Evolutionary conservation across 2,113 vertebrate genomes (phyloP).

Genomic region (Clupea harengus): DNA sequence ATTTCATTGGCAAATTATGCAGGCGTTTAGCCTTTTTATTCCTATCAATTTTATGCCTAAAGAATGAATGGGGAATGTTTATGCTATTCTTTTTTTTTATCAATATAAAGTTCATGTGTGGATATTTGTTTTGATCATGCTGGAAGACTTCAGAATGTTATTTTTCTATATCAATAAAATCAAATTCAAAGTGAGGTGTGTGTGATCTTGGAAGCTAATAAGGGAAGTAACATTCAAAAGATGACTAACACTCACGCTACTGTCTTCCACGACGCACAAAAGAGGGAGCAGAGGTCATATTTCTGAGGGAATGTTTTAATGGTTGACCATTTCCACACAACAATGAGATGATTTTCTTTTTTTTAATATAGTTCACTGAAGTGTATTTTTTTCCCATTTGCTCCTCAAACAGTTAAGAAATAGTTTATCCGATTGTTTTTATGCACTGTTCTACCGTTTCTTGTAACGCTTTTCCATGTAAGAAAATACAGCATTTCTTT

Average conservation of each 20-base stretch:
- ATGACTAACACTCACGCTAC: background rate
- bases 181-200: background rate
- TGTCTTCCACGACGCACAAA: background rate
- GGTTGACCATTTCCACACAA: slow-evolving; percentile 74
- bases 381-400: slow-evolving; percentile 57
- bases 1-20: background rate
- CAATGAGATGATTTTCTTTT: slow-evolving; percentile 69
- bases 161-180: background rate
- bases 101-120: background rate
- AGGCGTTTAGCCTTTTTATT: background rate
- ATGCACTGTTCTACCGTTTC: slow-evolving; percentile 56
- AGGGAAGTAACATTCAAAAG: background rate
- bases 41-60: background rate
- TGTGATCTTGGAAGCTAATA: background rate
- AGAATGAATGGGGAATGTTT: background rate
- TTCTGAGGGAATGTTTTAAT: slow-evolving; percentile 81
- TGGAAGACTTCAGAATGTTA: background rate
- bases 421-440: slow-evolving; percentile 49
- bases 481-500: slow-evolving; percentile 74
- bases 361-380: slow-evolving; percentile 59
- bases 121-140: background rate
- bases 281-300: background rate
- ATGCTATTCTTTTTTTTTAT: background rate
- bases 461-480: slow-evolving; percentile 73
- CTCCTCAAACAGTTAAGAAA: slow-evolving; percentile 54